Conservation (phyloP, 2,113 vertebrate genomes). For the Anhinga anhinga region DNA sequence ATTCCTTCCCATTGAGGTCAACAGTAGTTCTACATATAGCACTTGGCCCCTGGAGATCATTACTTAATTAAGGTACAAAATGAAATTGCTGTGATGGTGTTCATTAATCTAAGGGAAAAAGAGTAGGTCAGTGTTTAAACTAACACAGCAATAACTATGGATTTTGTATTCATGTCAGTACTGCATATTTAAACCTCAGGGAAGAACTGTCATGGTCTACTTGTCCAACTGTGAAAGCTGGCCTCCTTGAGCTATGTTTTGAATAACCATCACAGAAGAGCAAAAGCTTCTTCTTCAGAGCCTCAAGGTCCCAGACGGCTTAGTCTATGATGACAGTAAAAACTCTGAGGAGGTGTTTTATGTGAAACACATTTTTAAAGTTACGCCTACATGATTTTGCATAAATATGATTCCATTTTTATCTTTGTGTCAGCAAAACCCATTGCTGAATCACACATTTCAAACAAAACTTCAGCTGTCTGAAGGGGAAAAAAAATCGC, state of each 20-base stretch:
- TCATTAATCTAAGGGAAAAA: background rate
- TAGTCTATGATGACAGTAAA: slow-evolving; percentile 14
- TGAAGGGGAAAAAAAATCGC: background rate
- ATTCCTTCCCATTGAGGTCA: background rate
- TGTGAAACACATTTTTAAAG: slow-evolving; percentile 4
- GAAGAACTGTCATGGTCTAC: slow-evolving; percentile 48
- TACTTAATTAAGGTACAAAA: background rate
- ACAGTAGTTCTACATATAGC: background rate
- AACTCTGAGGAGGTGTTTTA: background rate
- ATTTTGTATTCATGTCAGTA: slow-evolving; percentile 7
- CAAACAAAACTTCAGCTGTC: background rate
- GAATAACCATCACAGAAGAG: slow-evolving; percentile 46
- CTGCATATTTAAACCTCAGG: slow-evolving; percentile 37
- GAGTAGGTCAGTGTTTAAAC: background rate
- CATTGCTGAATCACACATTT: background rate
- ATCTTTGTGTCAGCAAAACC: background rate
- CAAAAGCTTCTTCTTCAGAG: background rate
- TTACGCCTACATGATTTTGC: background rate
- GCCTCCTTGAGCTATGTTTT: slow-evolving; percentile 39
- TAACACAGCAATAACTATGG: background rate
- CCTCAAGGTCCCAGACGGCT: background rate
- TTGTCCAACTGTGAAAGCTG: background rate
- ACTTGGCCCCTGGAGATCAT: background rate
- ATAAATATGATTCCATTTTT: background rate
- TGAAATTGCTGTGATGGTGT: background rate